A percentile compares a stretch with the other conserved stretches of the same genome.
These are phyloP conservation scores for Alouatta caraya DNA, from an alignment of 2,797 vertebrate genomes.

Conservation along the genomic window DNA sequence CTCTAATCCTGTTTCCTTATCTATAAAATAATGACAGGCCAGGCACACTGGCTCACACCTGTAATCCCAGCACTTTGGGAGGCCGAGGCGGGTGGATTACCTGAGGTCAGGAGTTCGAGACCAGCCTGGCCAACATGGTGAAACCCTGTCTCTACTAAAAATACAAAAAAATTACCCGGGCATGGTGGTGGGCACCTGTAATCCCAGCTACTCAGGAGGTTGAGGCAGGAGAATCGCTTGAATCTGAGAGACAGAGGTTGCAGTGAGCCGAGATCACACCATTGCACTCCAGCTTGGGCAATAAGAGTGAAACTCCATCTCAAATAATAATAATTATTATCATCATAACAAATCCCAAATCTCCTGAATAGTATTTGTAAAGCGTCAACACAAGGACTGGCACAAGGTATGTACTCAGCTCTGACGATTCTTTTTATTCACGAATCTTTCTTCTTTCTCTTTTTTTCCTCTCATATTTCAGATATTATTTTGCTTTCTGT, in stretches of 20 bases:
- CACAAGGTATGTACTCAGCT: not conserved
- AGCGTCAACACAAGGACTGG: not conserved
- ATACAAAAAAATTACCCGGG: not conserved
- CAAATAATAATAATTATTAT: too few species aligned
- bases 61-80: not conserved
- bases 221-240: too few species aligned
- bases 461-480: not conserved
- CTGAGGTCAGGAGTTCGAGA: not conserved
- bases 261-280: too few species aligned
- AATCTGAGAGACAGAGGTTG: too few species aligned
- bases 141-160: not conserved
- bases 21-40: not conserved
- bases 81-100: not conserved
- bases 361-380: not conserved
- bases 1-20: not conserved
- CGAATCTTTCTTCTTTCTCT: not conserved
- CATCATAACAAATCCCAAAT: not conserved
- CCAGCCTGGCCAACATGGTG: not conserved
- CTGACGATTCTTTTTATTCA: not conserved
- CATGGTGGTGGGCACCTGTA: not conserved
- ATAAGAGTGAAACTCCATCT: too few species aligned
- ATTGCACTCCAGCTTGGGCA: too few species aligned
- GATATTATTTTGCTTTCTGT: not conserved
- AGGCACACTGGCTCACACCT: not conserved
- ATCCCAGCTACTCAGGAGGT: too few species aligned